Evolutionary conservation across 1,140 invertebrate species (phyloP), one percentile per base, ranked within the genome.

Genomic region (Heliothis virescens): DNA sequence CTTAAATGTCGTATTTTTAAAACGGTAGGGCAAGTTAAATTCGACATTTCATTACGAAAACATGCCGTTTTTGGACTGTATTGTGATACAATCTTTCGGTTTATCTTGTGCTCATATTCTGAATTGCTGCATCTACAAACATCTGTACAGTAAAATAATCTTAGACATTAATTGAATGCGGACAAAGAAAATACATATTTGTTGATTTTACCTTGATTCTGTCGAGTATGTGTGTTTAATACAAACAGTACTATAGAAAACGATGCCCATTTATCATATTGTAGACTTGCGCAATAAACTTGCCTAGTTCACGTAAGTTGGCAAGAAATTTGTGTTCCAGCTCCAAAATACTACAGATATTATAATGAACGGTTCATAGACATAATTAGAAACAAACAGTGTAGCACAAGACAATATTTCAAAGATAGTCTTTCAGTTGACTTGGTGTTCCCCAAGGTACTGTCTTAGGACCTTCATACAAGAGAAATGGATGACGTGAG

Each of bases 261-360:
- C 26, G 10, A 16, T 13, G 16, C 11, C 18, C 57, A 59, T 59
- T 59, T 59, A 59, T 59, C 18, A 57, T 21, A 57, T 21, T 57
- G 7, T 21, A 57, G 16, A 57, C 55, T 57, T 57, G 55, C 21
- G 21, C 55, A 47, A 63, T 29, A 41, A 16, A 41, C 41, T 48
- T 48, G 34, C 18, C n/a, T 63, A 3, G 26, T 26, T 9, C 7
- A 9, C n/a, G 15, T 63, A 48, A 65, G 2, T 65, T 65, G 41
- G 41, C 62, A 48, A 65, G 62, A 63, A 63, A 5, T 47, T 9
- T 3, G n/a, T 13, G 57, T 13, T 65, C 16, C 62, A 65, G 62
- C n/a, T 48, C 29, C n/a, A 63, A n/a, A 63, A 62, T 63, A 9
- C 9, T 63, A 34, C 12, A 5, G 26, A 26, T 26, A 26, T 26